Percentiles rank a stretch among this genome's conserved stretches.
These are phyloP conservation scores for Amaurobius ferox DNA, from an alignment of 2,888 invertebrate species.

Conservation along the genomic window DNA sequence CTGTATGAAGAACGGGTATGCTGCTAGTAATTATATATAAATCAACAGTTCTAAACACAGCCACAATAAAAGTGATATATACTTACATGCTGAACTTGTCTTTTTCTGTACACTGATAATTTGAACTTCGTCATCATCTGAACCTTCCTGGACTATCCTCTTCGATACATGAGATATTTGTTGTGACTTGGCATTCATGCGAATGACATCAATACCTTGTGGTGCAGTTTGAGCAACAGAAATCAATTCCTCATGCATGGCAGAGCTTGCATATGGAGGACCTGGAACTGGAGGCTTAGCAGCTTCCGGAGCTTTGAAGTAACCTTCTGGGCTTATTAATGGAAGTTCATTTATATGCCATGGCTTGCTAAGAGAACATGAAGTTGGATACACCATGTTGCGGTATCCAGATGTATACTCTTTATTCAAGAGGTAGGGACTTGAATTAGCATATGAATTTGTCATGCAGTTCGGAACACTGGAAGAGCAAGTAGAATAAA, in stretches of 20 bases:
- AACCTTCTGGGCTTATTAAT: constrained; percentile 40
- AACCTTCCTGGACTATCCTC: neutral
- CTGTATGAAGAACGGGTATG: too few species aligned
- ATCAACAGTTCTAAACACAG: too few species aligned
- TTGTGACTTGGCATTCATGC: neutral
- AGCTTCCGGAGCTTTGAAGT: constrained; percentile 52
- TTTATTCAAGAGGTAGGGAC: constrained; percentile 36
- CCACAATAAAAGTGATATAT: neutral
- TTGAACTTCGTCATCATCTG: constrained; percentile 59
- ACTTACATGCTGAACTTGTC: constrained; percentile 28
- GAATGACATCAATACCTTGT: constrained; percentile 32
- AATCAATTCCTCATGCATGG: constrained; percentile 40
- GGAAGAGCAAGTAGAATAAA: constrained; percentile 55
- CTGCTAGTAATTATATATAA: too few species aligned
- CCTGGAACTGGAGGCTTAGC: constrained; percentile 48
- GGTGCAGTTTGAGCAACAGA: constrained; percentile 67
- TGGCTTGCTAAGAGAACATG: constrained; percentile 50
- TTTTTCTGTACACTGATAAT: constrained; percentile 60
- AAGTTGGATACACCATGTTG: constrained; percentile 43
- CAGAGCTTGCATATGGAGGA: constrained; percentile 20
- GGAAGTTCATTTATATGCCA: constrained; percentile 54
- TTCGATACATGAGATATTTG: neutral
- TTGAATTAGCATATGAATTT: constrained; percentile 43
- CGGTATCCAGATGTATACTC: constrained; percentile 29
- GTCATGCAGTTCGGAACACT: constrained; percentile 51